Conservation (phyloP, 2,888 invertebrate genomes). For the Bursaphelenchus okinawaensis region DNA sequence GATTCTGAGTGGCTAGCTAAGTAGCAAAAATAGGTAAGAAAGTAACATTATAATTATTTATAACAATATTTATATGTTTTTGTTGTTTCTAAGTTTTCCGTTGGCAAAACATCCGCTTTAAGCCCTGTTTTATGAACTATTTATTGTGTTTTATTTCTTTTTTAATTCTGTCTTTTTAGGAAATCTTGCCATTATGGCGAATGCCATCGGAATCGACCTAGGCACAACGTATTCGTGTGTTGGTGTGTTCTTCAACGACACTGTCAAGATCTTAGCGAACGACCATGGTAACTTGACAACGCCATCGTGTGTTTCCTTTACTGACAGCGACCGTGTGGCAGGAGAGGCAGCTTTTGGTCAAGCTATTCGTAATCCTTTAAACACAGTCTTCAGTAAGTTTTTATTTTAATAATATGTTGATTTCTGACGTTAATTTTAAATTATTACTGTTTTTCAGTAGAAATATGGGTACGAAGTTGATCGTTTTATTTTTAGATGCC, state of each 20-base stretch:
- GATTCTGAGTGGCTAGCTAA: too few relatives aligned
- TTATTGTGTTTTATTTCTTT: background rate
- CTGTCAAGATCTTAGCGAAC: constrained; percentile 63
- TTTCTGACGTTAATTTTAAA: too few relatives aligned
- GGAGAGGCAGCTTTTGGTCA: constrained; percentile 62
- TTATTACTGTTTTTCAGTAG: background rate
- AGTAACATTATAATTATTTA: too few relatives aligned
- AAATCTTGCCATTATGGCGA: constrained; percentile 16
- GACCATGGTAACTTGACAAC: constrained; percentile 62
- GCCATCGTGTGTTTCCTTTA: constrained; percentile 62
- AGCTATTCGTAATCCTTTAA: constrained; percentile 61
- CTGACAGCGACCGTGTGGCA: constrained; percentile 61
- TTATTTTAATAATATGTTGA: too few relatives aligned
- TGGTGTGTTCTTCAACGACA: constrained; percentile 61
- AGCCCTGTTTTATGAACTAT: background rate
- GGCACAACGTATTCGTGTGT: constrained; percentile 58
- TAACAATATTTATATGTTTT: too few relatives aligned
- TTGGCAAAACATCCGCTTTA: too few relatives aligned
- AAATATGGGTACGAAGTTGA: too few relatives aligned
- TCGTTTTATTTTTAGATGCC: constrained; percentile 42
- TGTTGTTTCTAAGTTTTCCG: too few relatives aligned
- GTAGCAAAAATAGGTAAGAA: too few relatives aligned
- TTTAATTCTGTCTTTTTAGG: constrained; percentile 1
- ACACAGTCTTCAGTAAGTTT: constrained; percentile 60
- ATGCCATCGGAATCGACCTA: constrained; percentile 57